These are phyloP conservation scores for Poeciliopsis retropinna DNA, from an alignment of 2,113 vertebrate species.

Conservation along the genomic window DNA sequence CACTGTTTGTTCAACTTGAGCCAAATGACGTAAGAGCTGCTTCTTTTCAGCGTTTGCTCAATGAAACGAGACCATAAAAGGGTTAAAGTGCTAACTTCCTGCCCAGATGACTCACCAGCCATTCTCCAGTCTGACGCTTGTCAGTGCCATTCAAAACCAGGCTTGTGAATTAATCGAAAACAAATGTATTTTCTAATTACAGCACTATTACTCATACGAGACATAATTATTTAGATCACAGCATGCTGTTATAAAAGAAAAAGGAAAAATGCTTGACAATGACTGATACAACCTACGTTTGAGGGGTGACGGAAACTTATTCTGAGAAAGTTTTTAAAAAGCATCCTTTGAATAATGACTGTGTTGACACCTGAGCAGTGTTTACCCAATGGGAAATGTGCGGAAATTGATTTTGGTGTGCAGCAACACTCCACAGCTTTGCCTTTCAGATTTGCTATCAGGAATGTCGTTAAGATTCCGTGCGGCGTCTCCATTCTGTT, in stretches of 20 bases:
- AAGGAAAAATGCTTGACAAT: slow-evolving; percentile 1
- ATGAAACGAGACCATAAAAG: slow-evolving; percentile 19
- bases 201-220: slow-evolving; percentile 12
- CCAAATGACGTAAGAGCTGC: background rate
- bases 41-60: background rate
- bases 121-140: slow-evolving; percentile 9
- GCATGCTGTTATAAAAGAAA: background rate
- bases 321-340: slow-evolving; percentile 23
- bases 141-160: slow-evolving; percentile 19
- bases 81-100: slow-evolving; percentile 12
- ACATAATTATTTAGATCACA: background rate
- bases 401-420: slow-evolving; percentile 32
- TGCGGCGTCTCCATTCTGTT: slow-evolving; percentile 41
- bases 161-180: background rate
- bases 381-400: slow-evolving; percentile 32
- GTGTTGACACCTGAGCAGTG: slow-evolving; percentile 26
- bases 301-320: slow-evolving; percentile 20
- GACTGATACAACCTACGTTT: slow-evolving; percentile 13
- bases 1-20: slow-evolving; percentile 16
- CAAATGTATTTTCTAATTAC: slow-evolving; percentile 8
- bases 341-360: slow-evolving; percentile 39
- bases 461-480: slow-evolving; percentile 50
- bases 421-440: slow-evolving; percentile 30
- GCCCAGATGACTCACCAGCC: background rate
- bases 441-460: slow-evolving; percentile 37